phyloP scores from a whole-genome alignment of 2,888 invertebrate genomes.

The Lingula anatina region DNA sequence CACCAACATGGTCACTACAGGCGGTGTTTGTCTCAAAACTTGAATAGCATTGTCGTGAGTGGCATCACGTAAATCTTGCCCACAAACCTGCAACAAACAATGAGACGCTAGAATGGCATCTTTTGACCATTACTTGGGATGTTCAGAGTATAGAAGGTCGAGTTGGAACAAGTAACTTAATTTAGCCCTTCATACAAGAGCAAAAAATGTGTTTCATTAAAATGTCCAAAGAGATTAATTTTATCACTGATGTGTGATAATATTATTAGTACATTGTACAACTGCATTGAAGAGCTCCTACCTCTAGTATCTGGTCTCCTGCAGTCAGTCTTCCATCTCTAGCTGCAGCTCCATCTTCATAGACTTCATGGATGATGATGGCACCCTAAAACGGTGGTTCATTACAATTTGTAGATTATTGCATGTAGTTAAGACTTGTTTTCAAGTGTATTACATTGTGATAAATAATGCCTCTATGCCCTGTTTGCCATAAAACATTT shows the following conservation, averaged over 20 bases:
- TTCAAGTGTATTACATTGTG: too few relatives aligned
- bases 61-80: constrained; percentile 72
- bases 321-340: constrained; percentile 84
- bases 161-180: too few relatives aligned
- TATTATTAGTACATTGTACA: too few relatives aligned
- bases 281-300: constrained; percentile 19
- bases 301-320: constrained; percentile 88
- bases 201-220: too few relatives aligned
- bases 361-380: constrained; percentile 87
- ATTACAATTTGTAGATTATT: too few relatives aligned
- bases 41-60: constrained; percentile 70
- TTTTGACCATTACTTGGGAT: background rate
- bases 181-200: too few relatives aligned
- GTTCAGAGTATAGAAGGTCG: background rate
- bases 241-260: too few relatives aligned
- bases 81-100: constrained; percentile 61
- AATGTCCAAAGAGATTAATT: too few relatives aligned
- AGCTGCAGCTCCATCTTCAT: constrained; percentile 82
- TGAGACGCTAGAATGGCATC: too few relatives aligned
- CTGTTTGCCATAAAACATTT: too few relatives aligned
- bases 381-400: constrained; percentile 82
- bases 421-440: too few relatives aligned
- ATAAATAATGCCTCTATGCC: too few relatives aligned
- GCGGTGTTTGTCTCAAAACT: constrained; percentile 73
- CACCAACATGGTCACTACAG: constrained; percentile 75